phyloP scores from a whole-genome alignment of 2,113 vertebrate genomes.

The Eira barbara region DNA sequence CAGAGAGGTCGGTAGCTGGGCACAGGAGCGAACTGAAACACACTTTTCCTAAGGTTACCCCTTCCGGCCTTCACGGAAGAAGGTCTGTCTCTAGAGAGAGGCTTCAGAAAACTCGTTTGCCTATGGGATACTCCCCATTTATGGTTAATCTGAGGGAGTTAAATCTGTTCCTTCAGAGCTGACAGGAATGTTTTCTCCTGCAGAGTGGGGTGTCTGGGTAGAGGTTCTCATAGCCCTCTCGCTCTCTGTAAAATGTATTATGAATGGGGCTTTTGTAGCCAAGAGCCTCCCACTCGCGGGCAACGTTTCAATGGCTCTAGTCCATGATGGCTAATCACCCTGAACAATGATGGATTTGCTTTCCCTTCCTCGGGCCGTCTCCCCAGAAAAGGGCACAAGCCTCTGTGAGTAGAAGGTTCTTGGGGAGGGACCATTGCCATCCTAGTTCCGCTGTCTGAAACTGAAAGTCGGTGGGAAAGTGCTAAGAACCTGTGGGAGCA shows the following conservation, averaged over 20 bases:
- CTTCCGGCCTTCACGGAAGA: neutral
- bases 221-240: slow-evolving; percentile 35
- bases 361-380: neutral
- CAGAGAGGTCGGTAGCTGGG: neutral
- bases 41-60: neutral
- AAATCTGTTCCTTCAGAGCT: slow-evolving; percentile 1
- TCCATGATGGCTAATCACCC: slow-evolving; percentile 12
- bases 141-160: slow-evolving; percentile 24
- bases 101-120: slow-evolving; percentile 18
- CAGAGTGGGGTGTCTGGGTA: slow-evolving; percentile 28
- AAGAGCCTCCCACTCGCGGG: slow-evolving; percentile 22
- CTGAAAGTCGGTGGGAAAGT: neutral
- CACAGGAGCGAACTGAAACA: neutral
- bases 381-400: neutral
- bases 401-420: neutral
- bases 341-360: slow-evolving; percentile 15
- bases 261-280: slow-evolving; percentile 49
- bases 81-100: neutral
- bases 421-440: neutral
- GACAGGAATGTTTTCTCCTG: slow-evolving; percentile 16
- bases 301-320: slow-evolving; percentile 42
- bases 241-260: slow-evolving; percentile 53
- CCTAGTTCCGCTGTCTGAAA: neutral
- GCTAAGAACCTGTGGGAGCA: neutral
- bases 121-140: neutral